Conservation (phyloP, 2,797 vertebrate species). For the Siniperca undulata region DNA sequence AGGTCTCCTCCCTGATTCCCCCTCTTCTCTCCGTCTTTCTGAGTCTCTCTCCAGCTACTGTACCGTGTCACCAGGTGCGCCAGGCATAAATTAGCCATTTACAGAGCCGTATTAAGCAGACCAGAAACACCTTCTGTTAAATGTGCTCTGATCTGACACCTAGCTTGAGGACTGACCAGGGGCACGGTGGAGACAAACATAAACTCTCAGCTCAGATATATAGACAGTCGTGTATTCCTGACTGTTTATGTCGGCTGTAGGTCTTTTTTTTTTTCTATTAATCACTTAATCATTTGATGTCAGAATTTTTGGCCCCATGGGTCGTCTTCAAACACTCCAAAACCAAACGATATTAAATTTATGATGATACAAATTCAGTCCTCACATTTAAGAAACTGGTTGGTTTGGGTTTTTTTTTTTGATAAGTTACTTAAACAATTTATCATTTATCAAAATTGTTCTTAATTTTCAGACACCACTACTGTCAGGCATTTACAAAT, state of each 20-base stretch:
- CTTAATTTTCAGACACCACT: not conserved
- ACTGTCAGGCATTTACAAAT: not conserved
- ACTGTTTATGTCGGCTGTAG: not conserved
- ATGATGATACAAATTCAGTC: too few species aligned
- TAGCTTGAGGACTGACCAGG: constrained; percentile 13
- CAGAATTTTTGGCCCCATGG: too few species aligned
- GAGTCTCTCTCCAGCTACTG: not conserved
- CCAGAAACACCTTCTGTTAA: constrained; percentile 51
- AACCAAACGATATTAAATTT: not conserved
- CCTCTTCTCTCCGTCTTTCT: not conserved
- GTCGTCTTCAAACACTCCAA: not conserved
- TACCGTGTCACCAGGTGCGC: constrained; percentile 32
- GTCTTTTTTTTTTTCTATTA: not conserved
- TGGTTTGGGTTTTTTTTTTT: too few species aligned
- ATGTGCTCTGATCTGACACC: constrained; percentile 41
- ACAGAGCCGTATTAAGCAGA: constrained; percentile 33
- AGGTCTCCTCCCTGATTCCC: not conserved
- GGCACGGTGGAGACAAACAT: not conserved
- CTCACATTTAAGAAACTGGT: too few species aligned
- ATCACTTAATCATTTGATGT: not conserved
- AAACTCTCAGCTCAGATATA: not conserved
- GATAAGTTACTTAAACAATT: too few species aligned
- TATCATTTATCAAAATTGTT: not conserved
- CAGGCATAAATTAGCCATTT: constrained; percentile 50
- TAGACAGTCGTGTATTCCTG: not conserved